Percentiles rank a stretch among this genome's conserved stretches.
These are phyloP conservation scores for Oscheius onirici DNA, from an alignment of 2,888 invertebrate species.

Conservation along the genomic window DNA sequence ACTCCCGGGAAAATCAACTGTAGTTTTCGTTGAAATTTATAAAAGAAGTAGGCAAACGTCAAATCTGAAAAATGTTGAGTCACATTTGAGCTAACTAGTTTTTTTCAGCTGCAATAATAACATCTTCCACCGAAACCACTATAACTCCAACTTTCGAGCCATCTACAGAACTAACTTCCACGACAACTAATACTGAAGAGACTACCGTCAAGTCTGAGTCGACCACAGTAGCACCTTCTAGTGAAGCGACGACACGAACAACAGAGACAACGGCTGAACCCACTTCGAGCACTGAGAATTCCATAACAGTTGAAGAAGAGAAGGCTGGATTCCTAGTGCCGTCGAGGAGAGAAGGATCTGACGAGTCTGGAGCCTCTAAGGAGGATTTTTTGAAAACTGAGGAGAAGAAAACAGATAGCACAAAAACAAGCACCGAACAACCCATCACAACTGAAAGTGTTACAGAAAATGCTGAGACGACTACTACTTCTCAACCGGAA, in stretches of 20 bases:
- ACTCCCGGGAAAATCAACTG: no score
- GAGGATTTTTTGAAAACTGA: background rate
- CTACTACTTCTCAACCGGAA: conserved; percentile 4
- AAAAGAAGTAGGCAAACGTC: no score
- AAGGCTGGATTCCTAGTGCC: conserved; percentile 8
- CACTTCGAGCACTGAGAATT: background rate
- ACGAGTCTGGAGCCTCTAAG: background rate
- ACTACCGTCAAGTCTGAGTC: background rate
- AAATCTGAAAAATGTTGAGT: no score
- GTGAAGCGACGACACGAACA: background rate
- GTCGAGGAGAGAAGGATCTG: background rate
- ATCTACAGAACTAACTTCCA: conserved; percentile 11
- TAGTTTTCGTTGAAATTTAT: no score
- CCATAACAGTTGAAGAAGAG: background rate
- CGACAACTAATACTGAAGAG: background rate
- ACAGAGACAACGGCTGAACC: background rate
- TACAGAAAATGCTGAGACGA: conserved; percentile 8
- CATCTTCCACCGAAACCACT: background rate
- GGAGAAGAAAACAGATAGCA: conserved; percentile 13
- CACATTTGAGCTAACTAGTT: no score
- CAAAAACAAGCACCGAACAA: conserved; percentile 1
- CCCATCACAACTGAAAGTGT: conserved; percentile 5
- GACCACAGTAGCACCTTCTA: background rate
- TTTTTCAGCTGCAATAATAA: conserved; percentile 9
- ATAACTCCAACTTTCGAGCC: background rate